These are phyloP conservation scores for Latheticus oryzae DNA, from an alignment of 2,888 invertebrate species.

Conservation along the genomic window DNA sequence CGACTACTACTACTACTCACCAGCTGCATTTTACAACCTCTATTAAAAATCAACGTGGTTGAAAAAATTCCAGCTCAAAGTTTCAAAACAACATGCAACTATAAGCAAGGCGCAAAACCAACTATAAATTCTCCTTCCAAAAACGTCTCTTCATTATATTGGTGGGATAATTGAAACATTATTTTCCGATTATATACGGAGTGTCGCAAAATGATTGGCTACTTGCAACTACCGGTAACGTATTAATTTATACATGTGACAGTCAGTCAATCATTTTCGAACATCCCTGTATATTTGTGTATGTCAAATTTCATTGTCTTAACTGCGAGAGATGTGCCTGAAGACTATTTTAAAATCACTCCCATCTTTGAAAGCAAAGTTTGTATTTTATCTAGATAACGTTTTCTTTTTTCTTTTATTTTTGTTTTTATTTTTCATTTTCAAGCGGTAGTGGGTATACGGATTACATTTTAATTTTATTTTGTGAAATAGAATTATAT, in stretches of 20 bases:
- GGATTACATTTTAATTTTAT: conserved; percentile 17
- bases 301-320: conserved; percentile 22
- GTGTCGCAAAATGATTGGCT: conserved; percentile 32
- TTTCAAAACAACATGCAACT: conserved; percentile 51
- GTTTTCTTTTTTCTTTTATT: too few species aligned
- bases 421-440: conserved; percentile 22
- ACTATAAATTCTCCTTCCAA: conserved; percentile 35
- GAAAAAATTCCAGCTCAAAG: conserved; percentile 44
- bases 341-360: conserved; percentile 9
- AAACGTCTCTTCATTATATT: conserved; percentile 27
- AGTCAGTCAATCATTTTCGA: conserved; percentile 32
- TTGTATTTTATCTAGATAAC: conserved; percentile 2
- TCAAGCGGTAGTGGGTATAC: conserved; percentile 27
- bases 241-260: conserved; percentile 9
- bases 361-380: conserved; percentile 23
- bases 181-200: conserved; percentile 23
- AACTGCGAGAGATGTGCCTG: conserved; percentile 23
- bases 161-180: conserved; percentile 30
- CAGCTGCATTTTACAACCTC: conserved; percentile 45
- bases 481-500: background rate
- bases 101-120: conserved; percentile 16
- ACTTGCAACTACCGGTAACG: conserved; percentile 12
- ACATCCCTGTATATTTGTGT: conserved; percentile 24
- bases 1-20: conserved; percentile 39
- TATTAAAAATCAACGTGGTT: conserved; percentile 46